Base-by-base conservation (phyloP, 2,888 invertebrate genomes). In the Apamea monoglypha region DNA sequence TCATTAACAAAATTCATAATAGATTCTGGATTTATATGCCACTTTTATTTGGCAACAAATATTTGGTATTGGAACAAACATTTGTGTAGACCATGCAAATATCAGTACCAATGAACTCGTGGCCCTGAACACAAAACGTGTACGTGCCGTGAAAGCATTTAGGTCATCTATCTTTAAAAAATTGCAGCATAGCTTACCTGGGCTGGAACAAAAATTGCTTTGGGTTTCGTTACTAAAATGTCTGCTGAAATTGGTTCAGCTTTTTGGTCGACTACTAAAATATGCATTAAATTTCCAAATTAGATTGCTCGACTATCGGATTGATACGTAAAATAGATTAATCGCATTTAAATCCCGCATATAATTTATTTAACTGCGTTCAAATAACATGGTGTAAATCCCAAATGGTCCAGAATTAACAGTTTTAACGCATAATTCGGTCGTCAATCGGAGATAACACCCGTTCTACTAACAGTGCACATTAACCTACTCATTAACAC, bases 401-500 rank as follows among this genome's bases (percentile, higher is more conserved):
- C 18, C n/a, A 70, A 89, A 78, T 69, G 12, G 36, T 66, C 21
- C 36, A 70, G 50, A 87, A 87, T 89, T 68, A 73, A 68, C 56
- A 66, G 76, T 72, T 73, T 73, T 74, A 68, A 61, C 56, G 74
- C 71, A 74, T 69, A 78, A 73, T 81, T 79, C n/a, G 72, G 53
- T 67, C 76, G 71, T 61, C 68, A 59, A 77, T 78, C 47, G 44
- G 73, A 72, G 47, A 83, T 80, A 72, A 67, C 66, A 76, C 40
- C 69, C 67, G 63, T 56, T 53, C 71, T 74, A 75, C 73, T 87
- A 89, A 89, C 78, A 78, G 76, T 29, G 64, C 25, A 66, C 80
- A 81, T 83, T 83, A 82, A 86, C 82, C 74, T 74, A 74, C 76
- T 88, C 79, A 83, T 84, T 80, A 86, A 83, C 82, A 82, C 70